Base-by-base conservation (phyloP, 2,888 invertebrate genomes). In the Lasioglossum villosulum region DNA sequence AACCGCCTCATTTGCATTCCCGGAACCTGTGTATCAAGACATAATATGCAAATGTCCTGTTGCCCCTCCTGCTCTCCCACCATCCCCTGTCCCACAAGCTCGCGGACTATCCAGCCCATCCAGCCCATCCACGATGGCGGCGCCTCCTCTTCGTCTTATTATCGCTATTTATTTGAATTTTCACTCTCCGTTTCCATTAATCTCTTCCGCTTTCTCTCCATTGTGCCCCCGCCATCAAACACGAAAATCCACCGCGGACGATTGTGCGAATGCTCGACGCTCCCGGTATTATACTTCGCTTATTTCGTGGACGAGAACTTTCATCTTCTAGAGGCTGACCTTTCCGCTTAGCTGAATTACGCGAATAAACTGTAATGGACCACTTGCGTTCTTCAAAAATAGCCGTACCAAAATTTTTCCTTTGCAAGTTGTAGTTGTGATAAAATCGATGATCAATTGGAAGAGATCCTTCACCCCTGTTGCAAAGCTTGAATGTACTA, bases 1-100 rank as follows among this genome's bases (percentile, higher is more conserved):
- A 84, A 75, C 77, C 80, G 76, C 78, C 84, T 85, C 83, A 83
- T 85, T 85, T 85, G 81, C 86, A 78, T 84, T 86, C 84, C 80
- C 86, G 86, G 85, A 84, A 86, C 85, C 80, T 56, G 84, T 74
- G 76, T 84, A 78, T 84, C 86, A 80, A 84, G 84, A 52, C 78
- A 80, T 78, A 86, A 86, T 84, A 86, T 86, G 86, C 84, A 84
- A 86, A 86, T 84, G 72, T 23, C 72, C 68, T 37, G 45, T 81
- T 56, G 42, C 14, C 16, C 34, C 83, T 77, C 39, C 70, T 52
- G 52, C 39, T 27, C 72, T 42, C 34, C 66, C 78, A 68, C 59
- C 75, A 45, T 75, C 75, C 86, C 73, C 66, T 72, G 63, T 59
- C 2, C 14, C 66, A 16, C 3, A 14, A 27, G 14, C 27, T 27